Evolutionary conservation across 2,797 vertebrate species (phyloP).

Genomic region (Cossypha caffra): DNA sequence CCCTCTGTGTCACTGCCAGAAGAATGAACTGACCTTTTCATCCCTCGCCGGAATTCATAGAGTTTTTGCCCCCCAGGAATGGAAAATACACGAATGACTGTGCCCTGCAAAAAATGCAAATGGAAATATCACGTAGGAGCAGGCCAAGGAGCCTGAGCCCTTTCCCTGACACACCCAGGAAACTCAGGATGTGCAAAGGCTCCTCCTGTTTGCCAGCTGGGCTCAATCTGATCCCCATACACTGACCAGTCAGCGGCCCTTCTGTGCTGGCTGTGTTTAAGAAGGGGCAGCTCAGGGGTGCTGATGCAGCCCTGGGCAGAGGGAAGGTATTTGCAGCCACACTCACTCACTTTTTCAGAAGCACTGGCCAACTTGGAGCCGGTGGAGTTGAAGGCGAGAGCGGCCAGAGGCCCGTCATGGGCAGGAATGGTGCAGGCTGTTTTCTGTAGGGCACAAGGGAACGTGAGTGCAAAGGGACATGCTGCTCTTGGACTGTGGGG

Average conservation of each 20-base stretch:
- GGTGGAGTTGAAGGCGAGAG: slow-evolving; percentile 86
- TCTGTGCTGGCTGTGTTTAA: neutral
- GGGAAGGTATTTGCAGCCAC: neutral
- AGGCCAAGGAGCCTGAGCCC: neutral
- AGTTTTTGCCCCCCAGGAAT: slow-evolving; percentile 89
- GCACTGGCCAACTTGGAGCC: slow-evolving; percentile 91
- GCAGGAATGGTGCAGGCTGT: slow-evolving; percentile 87
- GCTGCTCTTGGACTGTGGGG: neutral
- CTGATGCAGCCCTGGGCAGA: neutral
- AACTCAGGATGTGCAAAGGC: neutral
- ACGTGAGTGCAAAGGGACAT: neutral
- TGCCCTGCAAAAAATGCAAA: slow-evolving; percentile 81
- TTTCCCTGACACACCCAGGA: slow-evolving; percentile 12
- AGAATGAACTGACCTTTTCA: slow-evolving; percentile 88
- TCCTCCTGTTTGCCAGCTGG: slow-evolving; percentile 12
- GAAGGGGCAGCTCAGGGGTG: neutral
- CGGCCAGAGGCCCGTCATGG: slow-evolving; percentile 90
- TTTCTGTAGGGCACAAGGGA: slow-evolving; percentile 76
- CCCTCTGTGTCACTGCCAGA: neutral
- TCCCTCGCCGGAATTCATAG: slow-evolving; percentile 92
- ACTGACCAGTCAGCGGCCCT: neutral
- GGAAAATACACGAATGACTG: slow-evolving; percentile 92
- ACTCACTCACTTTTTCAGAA: slow-evolving; percentile 89
- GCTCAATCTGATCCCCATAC: neutral
- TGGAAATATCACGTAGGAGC: neutral